Percentiles rank a stretch among this genome's conserved stretches.
Evolutionary conservation across 2,797 vertebrate genomes (phyloP).

Genomic region (Enteromius paludinosus): DNA sequence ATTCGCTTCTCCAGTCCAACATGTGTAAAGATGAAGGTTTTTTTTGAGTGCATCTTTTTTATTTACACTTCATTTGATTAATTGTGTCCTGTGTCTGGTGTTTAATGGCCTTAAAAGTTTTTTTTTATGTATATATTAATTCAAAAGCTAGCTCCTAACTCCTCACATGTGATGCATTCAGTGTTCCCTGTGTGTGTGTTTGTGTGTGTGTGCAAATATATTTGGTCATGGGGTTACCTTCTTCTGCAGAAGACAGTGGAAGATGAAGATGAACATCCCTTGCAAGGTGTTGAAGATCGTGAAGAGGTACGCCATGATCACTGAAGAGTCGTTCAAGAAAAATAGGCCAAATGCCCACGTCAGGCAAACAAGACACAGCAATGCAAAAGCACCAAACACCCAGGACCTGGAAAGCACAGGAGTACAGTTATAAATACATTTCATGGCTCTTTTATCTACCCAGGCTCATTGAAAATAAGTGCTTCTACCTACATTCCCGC

Average conservation of each 20-base stretch:
- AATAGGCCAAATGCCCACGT: constrained; percentile 97
- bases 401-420: constrained; percentile 84
- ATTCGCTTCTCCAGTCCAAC: neutral
- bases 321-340: constrained; percentile 92
- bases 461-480: neutral
- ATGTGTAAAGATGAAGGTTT: neutral
- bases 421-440: neutral
- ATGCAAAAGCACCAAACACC: constrained; percentile 94
- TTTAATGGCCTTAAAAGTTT: too few relatives aligned
- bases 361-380: constrained; percentile 93
- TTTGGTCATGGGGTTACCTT: constrained; percentile 81
- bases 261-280: constrained; percentile 99
- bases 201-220: too few relatives aligned
- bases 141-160: too few relatives aligned
- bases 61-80: neutral
- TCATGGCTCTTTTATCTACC: neutral
- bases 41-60: neutral
- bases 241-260: constrained; percentile 97
- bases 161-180: too few relatives aligned
- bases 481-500: neutral
- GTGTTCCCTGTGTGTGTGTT: too few relatives aligned
- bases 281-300: constrained; percentile 98
- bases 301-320: constrained; percentile 99
- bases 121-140: too few relatives aligned
- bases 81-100: too few relatives aligned